Evolutionary conservation across 2,113 vertebrate genomes (phyloP).

Genomic region (Daboia siamensis): DNA sequence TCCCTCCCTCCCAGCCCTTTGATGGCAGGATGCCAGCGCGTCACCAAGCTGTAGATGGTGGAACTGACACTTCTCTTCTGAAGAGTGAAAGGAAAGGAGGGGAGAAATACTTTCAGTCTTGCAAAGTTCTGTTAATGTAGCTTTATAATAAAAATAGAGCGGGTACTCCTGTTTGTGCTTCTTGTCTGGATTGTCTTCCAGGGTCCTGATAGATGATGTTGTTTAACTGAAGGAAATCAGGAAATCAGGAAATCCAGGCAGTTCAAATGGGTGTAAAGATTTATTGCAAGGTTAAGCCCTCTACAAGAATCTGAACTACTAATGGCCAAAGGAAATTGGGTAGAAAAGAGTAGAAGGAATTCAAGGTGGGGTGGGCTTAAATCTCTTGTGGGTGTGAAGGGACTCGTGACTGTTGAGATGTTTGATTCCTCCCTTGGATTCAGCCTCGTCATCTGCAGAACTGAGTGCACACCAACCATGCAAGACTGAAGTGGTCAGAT

Average conservation of each 20-base stretch:
- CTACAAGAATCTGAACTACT: not conserved
- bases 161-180: not conserved
- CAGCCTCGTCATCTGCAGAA: not conserved
- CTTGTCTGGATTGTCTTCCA: not conserved
- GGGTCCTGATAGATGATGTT: not conserved
- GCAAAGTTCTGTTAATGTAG: not conserved
- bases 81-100: not conserved
- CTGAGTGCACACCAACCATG: not conserved
- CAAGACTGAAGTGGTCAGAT: not conserved
- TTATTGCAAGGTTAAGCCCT: not conserved
- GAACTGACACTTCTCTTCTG: not conserved
- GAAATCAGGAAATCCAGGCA: not conserved
- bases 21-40: too few relatives aligned
- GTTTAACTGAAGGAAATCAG: not conserved
- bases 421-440: not conserved
- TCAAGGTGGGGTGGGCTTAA: not conserved
- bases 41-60: too few relatives aligned
- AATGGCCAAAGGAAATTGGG: not conserved
- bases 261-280: not conserved
- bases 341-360: not conserved
- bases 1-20: too few relatives aligned
- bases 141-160: not conserved
- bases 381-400: not conserved
- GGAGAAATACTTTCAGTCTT: not conserved
- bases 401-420: not conserved